Evolutionary conservation across 2,797 vertebrate species (phyloP).

Genomic region (Sebastes paucispinis): DNA sequence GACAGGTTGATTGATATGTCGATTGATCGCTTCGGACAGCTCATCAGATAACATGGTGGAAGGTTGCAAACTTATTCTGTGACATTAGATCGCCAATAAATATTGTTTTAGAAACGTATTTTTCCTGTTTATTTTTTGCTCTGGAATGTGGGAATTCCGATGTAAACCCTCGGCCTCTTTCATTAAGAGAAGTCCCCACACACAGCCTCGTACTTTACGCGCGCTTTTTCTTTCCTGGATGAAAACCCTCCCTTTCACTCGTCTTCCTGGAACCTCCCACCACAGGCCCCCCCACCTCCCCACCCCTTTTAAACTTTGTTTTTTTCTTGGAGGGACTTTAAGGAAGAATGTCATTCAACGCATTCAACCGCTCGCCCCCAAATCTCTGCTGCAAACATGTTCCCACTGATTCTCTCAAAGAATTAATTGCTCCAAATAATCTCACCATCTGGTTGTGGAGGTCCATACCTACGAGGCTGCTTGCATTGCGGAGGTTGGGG

Average conservation of each 20-base stretch:
- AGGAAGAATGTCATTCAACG: conserved; percentile 76
- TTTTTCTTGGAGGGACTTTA: conserved; percentile 64
- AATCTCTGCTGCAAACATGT: conserved; percentile 93
- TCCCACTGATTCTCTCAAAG: conserved; percentile 97
- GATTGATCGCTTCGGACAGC: conserved; percentile 41
- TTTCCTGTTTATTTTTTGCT: conserved; percentile 63
- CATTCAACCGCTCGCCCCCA: conserved; percentile 80
- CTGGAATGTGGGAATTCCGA: conserved; percentile 75
- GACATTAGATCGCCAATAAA: background rate
- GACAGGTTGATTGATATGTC: conserved; percentile 37
- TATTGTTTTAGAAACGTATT: conserved; percentile 36
- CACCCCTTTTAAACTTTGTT: conserved; percentile 47
- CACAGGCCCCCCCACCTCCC: conserved; percentile 17
- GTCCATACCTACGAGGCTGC: conserved; percentile 93
- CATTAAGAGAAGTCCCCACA: conserved; percentile 83
- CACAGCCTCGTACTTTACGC: conserved; percentile 44
- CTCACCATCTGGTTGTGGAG: conserved; percentile 97
- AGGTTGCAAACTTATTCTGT: background rate
- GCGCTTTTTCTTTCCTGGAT: conserved; percentile 58
- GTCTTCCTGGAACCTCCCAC: conserved; percentile 63
- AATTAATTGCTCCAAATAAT: conserved; percentile 99
- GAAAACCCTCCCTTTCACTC: conserved; percentile 67
- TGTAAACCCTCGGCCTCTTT: conserved; percentile 51
- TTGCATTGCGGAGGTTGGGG: conserved; percentile 85
- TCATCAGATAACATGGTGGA: conserved; percentile 12